Base-by-base conservation (phyloP, 2,888 invertebrate species). In the Pantelozetes paolii region DNA sequence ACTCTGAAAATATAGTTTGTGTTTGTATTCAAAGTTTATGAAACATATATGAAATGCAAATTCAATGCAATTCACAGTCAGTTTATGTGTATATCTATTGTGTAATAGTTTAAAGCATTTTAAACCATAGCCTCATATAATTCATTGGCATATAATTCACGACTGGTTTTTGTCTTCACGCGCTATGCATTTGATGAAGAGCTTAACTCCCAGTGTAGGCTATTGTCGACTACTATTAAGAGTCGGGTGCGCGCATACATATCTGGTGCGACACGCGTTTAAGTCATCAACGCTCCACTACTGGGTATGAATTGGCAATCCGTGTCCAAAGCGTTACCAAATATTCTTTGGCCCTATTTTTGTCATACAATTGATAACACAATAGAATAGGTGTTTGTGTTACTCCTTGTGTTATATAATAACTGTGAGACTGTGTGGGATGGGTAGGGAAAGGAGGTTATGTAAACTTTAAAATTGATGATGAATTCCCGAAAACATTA, bases 131-230 rank as follows among this genome's bases (percentile, higher is more conserved):
- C 59, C 59, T 62, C 59, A 62, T 62, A 62, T 62, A 62, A 26
- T n/a, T 62, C 59, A 62, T 59, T 32, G 59, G 32, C 32, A 62
- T 62, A 32, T 32, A 62, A 62, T 62, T 32, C 59, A 62, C 30
- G 32, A 32, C 59, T 62, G 59, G 8, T 62, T 62, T 62, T 62
- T 62, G 59, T 62, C 59, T 62, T 62, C 59, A 62, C 59, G 32
- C 20, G 23, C 32, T 23, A 36, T 59, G 67, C 67, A 67, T 67
- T 67, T 67, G 67, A 67, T 67, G 67, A 67, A 67, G 40, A 67
- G 67, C 67, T 67, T 67, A 67, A 67, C 40, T 62, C 67, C 11
- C 67, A 67, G 67, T 67, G 67, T 26, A 5, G 20, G 50, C 40
- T 23, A n/a, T 67, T 67, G 40, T 42, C 13, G 26, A n/a, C 32